Evolutionary conservation across 2,797 vertebrate genomes (phyloP), one percentile per base, ranked within the genome.

Genomic region (Karalla daura): DNA sequence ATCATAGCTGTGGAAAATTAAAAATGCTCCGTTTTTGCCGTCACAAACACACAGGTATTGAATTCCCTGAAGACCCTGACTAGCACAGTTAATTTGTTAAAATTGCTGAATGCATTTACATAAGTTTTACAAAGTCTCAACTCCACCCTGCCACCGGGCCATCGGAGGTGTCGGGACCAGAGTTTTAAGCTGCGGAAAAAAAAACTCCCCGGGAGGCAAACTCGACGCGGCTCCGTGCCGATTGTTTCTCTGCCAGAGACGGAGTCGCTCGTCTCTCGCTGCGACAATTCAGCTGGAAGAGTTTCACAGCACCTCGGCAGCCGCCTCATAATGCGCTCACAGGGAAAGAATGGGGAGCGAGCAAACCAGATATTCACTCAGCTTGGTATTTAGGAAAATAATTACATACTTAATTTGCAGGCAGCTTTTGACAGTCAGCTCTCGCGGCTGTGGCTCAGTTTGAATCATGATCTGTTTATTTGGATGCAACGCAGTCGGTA

Each of bases 211-310:
- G n/a, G n/a, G n/a, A n/a, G n/a, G n/a, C n/a, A n/a, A n/a, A n/a
- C n/a, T n/a, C n/a, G n/a, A n/a, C n/a, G n/a, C n/a, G n/a, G n/a
- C n/a, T n/a, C n/a, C 23, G 33, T 66, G 37, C 72, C 56, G 43
- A 65, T 46, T 74, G 51, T 50, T 60, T 53, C 7, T 23, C 60
- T 39, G 44, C 30, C 2, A 46, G 11, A 40, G 24, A 25, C 5
- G 45, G 7, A 18, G 12, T 39, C 36, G 15, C 44, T 69, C 41
- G 30, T 66, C n/a, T 36, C 50, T 56, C 40, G 3, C 17, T 30
- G 15, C 12, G 47, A 74, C 49, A 44, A 74, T 52, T 75, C 56
- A 72, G 36, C 45, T 36, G 20, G 14, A 17, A 35, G 15, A 12
- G 17, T 10, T 59, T 63, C 0, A 7, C 0, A 0, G 10, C 18